Percentiles rank a stretch among this genome's conserved stretches.
phyloP scores from a whole-genome alignment of 2,113 vertebrate species.

The Anhinga rufa region DNA sequence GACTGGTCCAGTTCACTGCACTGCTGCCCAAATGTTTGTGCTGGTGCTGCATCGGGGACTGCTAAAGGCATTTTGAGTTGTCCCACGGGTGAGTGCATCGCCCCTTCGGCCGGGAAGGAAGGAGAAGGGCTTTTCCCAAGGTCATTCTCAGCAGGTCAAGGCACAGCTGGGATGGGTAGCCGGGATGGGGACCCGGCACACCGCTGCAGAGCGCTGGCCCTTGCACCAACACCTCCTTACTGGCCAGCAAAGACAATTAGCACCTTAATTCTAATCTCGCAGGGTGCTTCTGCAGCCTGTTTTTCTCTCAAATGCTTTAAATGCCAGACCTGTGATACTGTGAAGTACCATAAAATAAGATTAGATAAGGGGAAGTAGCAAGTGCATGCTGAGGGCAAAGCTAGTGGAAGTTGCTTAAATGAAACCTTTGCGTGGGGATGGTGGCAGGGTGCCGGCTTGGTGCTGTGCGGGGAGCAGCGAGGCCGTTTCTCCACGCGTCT shows the following conservation, averaged over 20 bases:
- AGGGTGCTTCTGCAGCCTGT: background rate
- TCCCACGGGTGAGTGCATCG: accelerated
- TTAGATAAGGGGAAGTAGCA: constrained; percentile 27
- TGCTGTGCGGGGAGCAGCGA: background rate
- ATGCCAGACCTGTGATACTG: constrained; percentile 1
- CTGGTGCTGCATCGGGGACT: background rate
- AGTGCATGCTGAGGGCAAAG: background rate
- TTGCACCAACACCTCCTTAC: background rate
- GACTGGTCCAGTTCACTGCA: accelerated
- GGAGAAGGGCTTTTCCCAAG: background rate
- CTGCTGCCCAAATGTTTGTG: background rate
- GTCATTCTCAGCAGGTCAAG: background rate
- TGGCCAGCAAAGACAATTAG: background rate
- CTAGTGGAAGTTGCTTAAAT: background rate
- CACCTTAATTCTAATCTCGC: background rate
- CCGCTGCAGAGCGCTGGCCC: no score
- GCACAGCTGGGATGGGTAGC: background rate
- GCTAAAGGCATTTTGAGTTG: no score
- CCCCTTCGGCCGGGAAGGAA: accelerated
- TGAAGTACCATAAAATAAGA: background rate
- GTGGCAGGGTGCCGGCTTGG: accelerated
- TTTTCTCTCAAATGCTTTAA: constrained; percentile 17
- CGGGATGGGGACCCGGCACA: background rate
- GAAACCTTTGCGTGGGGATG: background rate
- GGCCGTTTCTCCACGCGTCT: accelerated